Evolutionary conservation across 1,140 invertebrate species (phyloP).

Genomic region (Magallana ariakensis): DNA sequence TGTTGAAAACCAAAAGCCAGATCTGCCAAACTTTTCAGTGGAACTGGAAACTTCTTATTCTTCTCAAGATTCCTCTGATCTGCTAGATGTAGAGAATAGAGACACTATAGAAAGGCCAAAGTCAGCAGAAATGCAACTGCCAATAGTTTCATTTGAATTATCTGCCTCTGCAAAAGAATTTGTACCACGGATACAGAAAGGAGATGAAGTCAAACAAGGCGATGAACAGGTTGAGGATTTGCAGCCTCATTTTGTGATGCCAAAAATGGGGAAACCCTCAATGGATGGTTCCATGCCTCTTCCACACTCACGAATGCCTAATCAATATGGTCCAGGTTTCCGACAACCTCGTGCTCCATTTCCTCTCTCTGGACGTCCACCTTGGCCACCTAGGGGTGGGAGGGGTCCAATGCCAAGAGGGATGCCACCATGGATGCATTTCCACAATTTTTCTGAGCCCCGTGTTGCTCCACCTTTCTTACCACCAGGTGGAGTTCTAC

Average conservation of each 20-base stretch:
- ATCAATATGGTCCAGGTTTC: not conserved
- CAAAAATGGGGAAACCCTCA: conserved; percentile 32
- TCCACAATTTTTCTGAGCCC: conserved; percentile 15
- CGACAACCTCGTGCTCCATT: conserved; percentile 24
- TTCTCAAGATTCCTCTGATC: conserved; percentile 13
- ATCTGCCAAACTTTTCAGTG: not conserved
- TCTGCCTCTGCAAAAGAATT: conserved; percentile 54
- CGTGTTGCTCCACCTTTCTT: not conserved
- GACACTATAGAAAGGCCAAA: conserved; percentile 1
- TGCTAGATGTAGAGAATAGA: not conserved
- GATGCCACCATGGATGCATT: not conserved
- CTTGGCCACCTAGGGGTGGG: not conserved
- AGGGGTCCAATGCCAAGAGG: conserved; percentile 3
- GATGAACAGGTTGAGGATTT: not conserved
- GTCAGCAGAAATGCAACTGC: conserved; percentile 36
- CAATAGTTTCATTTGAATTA: conserved; percentile 45
- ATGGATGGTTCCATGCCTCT: not conserved
- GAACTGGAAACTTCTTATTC: not conserved
- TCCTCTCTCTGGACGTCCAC: not conserved
- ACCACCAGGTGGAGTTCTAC: not conserved
- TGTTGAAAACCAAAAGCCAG: not conserved
- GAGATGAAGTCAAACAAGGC: not conserved
- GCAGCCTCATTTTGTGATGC: conserved; percentile 23
- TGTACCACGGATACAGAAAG: conserved; percentile 39
- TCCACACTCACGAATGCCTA: conserved; percentile 2